A percentile compares a stretch with the other conserved stretches of the same genome.
Conservation (phyloP, 2,888 invertebrate species). For the Xestia rhomboidea region DNA sequence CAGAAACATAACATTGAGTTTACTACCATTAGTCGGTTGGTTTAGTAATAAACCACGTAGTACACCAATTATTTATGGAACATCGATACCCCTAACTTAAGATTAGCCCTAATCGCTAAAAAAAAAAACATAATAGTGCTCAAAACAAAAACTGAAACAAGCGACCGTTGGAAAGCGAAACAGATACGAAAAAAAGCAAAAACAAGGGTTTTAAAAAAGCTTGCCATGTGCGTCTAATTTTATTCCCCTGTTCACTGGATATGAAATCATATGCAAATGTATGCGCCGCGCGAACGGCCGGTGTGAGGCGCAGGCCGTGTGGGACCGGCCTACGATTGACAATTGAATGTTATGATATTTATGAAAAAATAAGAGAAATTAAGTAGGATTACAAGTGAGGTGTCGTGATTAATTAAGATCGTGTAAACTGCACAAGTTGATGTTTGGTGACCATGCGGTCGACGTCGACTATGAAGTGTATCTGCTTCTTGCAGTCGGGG, state of each 20-base stretch:
- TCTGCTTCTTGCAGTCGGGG: background rate
- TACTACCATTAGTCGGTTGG: too few relatives aligned
- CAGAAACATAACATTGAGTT: too few relatives aligned
- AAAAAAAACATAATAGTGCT: constrained; percentile 36
- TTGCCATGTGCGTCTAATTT: constrained; percentile 89
- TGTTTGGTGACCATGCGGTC: background rate
- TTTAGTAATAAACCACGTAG: background rate
- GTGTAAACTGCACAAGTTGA: background rate
- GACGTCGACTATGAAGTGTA: background rate
- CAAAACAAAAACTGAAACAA: constrained; percentile 45
- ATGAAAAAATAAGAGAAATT: constrained; percentile 27
- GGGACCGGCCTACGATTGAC: constrained; percentile 54
- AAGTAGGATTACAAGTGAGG: constrained; percentile 5
- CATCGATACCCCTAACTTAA: background rate
- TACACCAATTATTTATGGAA: background rate
- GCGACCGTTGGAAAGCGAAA: constrained; percentile 80
- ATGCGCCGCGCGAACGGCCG: constrained; percentile 78
- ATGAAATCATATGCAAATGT: constrained; percentile 90
- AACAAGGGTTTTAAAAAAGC: constrained; percentile 84
- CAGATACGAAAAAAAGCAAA: constrained; percentile 79
- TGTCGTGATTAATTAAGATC: background rate
- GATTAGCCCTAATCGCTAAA: background rate
- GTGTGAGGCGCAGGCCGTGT: constrained; percentile 70
- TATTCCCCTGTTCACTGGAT: constrained; percentile 89
- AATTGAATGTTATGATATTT: constrained; percentile 62